phyloP scores from a whole-genome alignment of 2,888 invertebrate genomes.

The Yponomeuta malinellus region DNA sequence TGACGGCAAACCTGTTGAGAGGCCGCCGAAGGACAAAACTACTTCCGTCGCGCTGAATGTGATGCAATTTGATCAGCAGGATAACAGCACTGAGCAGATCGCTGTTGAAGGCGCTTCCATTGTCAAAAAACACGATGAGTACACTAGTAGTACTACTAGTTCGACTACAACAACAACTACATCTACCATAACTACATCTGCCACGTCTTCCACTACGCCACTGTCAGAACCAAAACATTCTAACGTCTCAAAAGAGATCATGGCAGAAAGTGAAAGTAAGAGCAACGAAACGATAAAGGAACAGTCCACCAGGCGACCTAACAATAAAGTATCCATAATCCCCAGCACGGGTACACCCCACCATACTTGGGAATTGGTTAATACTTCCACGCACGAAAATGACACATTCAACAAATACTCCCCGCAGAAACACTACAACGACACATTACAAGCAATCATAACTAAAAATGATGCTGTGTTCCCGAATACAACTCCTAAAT shows the following conservation, averaged over 20 bases:
- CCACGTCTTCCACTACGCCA: constrained; percentile 22
- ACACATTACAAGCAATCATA: constrained; percentile 78
- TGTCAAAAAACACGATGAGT: constrained; percentile 51
- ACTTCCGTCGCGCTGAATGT: constrained; percentile 63
- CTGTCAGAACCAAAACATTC: background rate
- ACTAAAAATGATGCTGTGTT: constrained; percentile 71
- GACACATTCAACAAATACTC: constrained; percentile 51
- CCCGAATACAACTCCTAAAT: constrained; percentile 62
- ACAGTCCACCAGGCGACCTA: constrained; percentile 56
- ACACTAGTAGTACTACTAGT: constrained; percentile 27
- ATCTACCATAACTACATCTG: constrained; percentile 26
- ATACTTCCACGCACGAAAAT: constrained; percentile 65
- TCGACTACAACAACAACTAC: constrained; percentile 24
- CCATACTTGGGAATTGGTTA: constrained; percentile 77
- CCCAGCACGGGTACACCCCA: constrained; percentile 57
- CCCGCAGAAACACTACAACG: constrained; percentile 76
- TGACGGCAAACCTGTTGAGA: constrained; percentile 59
- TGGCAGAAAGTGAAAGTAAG: background rate
- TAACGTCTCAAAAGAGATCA: background rate
- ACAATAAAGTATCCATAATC: constrained; percentile 66
- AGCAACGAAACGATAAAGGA: constrained; percentile 33
- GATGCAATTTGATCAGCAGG: constrained; percentile 45
- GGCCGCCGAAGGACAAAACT: constrained; percentile 67
- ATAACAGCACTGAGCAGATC: constrained; percentile 57
- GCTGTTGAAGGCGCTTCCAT: constrained; percentile 66